Evolutionary conservation across 2,113 vertebrate species (phyloP), one percentile per base, ranked within the genome.

Genomic region (Cromileptes altivelis): DNA sequence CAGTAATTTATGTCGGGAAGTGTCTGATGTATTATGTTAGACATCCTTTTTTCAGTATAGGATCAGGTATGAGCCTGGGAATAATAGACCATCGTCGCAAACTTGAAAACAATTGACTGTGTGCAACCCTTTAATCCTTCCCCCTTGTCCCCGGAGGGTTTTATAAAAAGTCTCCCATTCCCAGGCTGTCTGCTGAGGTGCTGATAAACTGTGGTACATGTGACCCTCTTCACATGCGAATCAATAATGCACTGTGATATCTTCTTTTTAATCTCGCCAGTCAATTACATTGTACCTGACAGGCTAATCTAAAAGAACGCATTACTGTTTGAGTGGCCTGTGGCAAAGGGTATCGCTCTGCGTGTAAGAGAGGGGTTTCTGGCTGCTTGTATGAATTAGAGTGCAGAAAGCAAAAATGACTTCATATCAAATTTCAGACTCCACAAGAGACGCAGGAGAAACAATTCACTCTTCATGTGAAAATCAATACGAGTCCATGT

Each of bases 211-310:
- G 80, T 4, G 14, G 60, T 86, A 90, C 83, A 84, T 67, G 80
- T 80, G 85, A 84, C 81, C 86, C 86, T 84, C 85, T 84, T 90
- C 84, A 89, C 81, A 80, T 74, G 81, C 30, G 80, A 89, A 92
- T 92, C 92, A 89, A 94, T 93, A 92, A 91, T 73, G 82, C 86
- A 57, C 87, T 78, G 76, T 55, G 72, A 88, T 92, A 88, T 93
- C 91, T 88, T 80, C 87, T 86, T 92, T 92, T 89, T 84, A 87
- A 91, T 93, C 85, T 90, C 88, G 62, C 64, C 76, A 82, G 78
- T 86, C 88, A 88, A 92, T 94, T 89, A 84, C 82, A 90, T 85
- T 81, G 82, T 80, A 89, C 82, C 88, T 89, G 88, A 91, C 88
- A 88, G 86, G 55, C 82, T 90, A 90, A 87, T 92, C 76, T 89